Evolutionary conservation across 2,113 vertebrate species (phyloP).

Genomic region (Oncorhynchus masou): DNA sequence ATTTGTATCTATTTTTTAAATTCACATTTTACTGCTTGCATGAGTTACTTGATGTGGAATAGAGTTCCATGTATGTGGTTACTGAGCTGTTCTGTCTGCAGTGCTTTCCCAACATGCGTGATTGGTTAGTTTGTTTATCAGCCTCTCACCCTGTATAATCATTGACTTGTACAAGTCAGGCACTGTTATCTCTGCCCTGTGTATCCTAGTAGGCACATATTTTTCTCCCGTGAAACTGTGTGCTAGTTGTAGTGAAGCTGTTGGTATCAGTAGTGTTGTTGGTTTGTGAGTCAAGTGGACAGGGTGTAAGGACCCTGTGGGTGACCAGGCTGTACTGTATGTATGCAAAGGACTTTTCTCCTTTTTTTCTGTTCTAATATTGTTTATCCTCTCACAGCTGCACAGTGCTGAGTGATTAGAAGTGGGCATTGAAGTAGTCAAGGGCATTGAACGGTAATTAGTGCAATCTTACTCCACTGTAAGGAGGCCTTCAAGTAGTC

Average conservation of each 20-base stretch:
- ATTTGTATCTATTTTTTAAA: too few relatives aligned
- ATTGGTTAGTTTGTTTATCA: constrained; percentile 33
- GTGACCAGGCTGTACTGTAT: neutral
- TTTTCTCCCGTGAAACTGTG: neutral
- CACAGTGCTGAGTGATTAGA: neutral
- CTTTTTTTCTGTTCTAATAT: neutral
- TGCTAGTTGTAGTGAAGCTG: neutral
- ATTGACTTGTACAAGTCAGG: constrained; percentile 1
- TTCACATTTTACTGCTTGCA: too few relatives aligned
- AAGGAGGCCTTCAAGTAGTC: constrained; percentile 7
- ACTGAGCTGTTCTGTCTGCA: constrained; percentile 43
- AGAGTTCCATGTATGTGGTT: constrained; percentile 22
- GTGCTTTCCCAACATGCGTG: constrained; percentile 20
- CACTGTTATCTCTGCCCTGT: neutral
- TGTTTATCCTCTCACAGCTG: constrained; percentile 4
- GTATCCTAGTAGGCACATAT: neutral
- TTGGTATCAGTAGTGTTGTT: neutral
- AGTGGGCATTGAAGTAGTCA: neutral
- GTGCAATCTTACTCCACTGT: neutral
- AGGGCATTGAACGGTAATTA: neutral
- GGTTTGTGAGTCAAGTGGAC: constrained; percentile 12
- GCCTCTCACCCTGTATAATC: constrained; percentile 21
- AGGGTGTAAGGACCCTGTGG: constrained; percentile 12
- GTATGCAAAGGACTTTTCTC: too few relatives aligned
- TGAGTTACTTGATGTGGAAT: neutral